Evolutionary conservation across 1,140 invertebrate genomes (phyloP).

Genomic region (Galleria mellonella): DNA sequence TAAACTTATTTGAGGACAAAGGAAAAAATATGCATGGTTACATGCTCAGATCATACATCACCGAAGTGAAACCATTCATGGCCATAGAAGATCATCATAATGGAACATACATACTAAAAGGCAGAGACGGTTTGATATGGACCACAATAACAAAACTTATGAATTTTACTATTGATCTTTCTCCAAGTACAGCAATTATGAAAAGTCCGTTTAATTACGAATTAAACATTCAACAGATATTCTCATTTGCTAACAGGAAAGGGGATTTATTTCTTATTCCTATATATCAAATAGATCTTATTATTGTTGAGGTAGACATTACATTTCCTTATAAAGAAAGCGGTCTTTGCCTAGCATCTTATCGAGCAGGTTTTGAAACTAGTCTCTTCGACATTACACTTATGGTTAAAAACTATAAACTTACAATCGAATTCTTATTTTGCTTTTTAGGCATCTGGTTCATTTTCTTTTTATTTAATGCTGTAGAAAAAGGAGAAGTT

Average conservation of each 20-base stretch:
- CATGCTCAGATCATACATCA: slow-evolving; percentile 27
- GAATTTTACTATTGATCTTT: slow-evolving; percentile 53
- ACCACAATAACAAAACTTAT: slow-evolving; percentile 42
- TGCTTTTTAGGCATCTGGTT: slow-evolving; percentile 54
- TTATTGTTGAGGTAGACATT: slow-evolving; percentile 45
- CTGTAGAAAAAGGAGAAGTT: slow-evolving; percentile 25
- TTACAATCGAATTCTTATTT: slow-evolving; percentile 27
- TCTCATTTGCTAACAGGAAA: slow-evolving; percentile 42
- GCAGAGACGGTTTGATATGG: slow-evolving; percentile 53
- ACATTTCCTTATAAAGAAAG: slow-evolving; percentile 48
- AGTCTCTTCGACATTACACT: slow-evolving; percentile 43
- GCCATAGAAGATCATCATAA: slow-evolving; percentile 28
- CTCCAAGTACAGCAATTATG: slow-evolving; percentile 24
- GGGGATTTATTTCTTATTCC: slow-evolving; percentile 47
- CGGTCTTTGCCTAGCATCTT: slow-evolving; percentile 52
- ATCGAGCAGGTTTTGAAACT: slow-evolving; percentile 49
- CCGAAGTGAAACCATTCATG: slow-evolving; percentile 51
- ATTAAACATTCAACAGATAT: slow-evolving; percentile 43
- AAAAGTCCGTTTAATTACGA: slow-evolving; percentile 44
- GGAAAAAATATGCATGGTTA: slow-evolving; percentile 48
- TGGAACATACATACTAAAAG: slow-evolving; percentile 28
- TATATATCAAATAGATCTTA: slow-evolving; percentile 52
- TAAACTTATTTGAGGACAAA: slow-evolving; percentile 48
- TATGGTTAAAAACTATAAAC: slow-evolving; percentile 22
- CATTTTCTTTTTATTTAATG: slow-evolving; percentile 41